phyloP scores from a whole-genome alignment of 2,797 vertebrate genomes.

The Falco berigora region DNA sequence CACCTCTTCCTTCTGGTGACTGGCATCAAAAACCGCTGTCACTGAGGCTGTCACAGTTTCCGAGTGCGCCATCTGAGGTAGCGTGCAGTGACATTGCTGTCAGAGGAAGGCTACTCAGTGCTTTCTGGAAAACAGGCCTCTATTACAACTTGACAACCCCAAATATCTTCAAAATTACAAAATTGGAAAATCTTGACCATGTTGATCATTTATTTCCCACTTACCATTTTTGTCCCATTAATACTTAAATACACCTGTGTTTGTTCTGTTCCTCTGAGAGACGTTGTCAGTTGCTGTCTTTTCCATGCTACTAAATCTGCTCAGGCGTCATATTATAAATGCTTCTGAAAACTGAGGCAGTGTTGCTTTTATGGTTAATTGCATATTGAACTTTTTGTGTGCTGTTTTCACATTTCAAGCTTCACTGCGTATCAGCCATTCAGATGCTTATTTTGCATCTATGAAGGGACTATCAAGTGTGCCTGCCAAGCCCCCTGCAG shows the following conservation, averaged over 20 bases:
- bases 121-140: not conserved
- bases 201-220: not conserved
- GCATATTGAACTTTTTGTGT: slow-evolving; percentile 42
- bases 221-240: not conserved
- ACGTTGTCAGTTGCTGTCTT: not conserved
- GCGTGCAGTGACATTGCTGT: not conserved
- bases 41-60: not conserved
- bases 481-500: not conserved
- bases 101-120: not conserved
- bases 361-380: slow-evolving; percentile 54
- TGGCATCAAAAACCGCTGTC: not conserved
- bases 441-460: slow-evolving; percentile 42
- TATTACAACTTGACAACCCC: not conserved
- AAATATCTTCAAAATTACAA: not conserved
- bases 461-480: slow-evolving; percentile 20
- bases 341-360: slow-evolving; percentile 20
- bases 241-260: not conserved
- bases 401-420: slow-evolving; percentile 50
- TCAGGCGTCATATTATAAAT: slow-evolving; percentile 6
- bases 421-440: slow-evolving; percentile 25
- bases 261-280: not conserved
- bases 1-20: not conserved
- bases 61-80: not conserved
- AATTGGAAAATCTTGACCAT: not conserved
- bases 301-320: slow-evolving; percentile 22